Base-by-base conservation (phyloP, 2,797 vertebrate species). In the Pseudomugil tenellus region DNA sequence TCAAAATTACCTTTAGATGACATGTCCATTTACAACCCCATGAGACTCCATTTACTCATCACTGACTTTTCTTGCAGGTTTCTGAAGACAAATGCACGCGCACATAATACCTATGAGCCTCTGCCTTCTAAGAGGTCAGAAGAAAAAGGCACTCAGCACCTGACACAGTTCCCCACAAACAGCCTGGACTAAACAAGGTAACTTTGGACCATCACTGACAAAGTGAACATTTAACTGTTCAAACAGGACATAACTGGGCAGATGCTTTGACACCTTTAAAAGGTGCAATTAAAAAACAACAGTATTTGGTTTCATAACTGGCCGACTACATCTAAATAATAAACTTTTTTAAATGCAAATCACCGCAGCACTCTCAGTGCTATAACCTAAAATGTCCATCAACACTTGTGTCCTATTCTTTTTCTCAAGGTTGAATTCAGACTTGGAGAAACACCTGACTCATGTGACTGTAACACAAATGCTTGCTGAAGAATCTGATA, bases 241-340 rank as follows among this genome's bases (percentile, higher is more conserved):
- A 48, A 43, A 55, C 23, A 32, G 4, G 51, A 57, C 46, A 32
- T 11, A 34, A 32, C 2, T 14, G 6, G 41, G 14, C 14, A 54
- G 37, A 65, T 41, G 58, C 52, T 63, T 67, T 56, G 6, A 72
- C 54, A 85, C 28, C 35, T 57, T 39, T 58, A 31, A 52, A 70
- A 81, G 34, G 6, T 69, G 49, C 53, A 59, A 67, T 67, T 26
- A 70, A 68, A 58, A 4, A 56, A 68, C 68, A 72, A 43, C 17
- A 43, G 25, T 2, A 53, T 80, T 72, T 70, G 55, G 70, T 77
- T 84, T 81, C 8, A 67, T 41, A 43, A 86, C 68, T 83, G 79
- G 74, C 63, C 68, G 46, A 32, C 73, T 80, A 62, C 58, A 68
- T 67, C 31, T 43, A 51, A 52, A 46, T 19, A 23, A 61, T 41